These are phyloP conservation scores for Phenganax subtilis DNA, from an alignment of 92 coral and sea anemone genomes.

Conservation along the genomic window DNA sequence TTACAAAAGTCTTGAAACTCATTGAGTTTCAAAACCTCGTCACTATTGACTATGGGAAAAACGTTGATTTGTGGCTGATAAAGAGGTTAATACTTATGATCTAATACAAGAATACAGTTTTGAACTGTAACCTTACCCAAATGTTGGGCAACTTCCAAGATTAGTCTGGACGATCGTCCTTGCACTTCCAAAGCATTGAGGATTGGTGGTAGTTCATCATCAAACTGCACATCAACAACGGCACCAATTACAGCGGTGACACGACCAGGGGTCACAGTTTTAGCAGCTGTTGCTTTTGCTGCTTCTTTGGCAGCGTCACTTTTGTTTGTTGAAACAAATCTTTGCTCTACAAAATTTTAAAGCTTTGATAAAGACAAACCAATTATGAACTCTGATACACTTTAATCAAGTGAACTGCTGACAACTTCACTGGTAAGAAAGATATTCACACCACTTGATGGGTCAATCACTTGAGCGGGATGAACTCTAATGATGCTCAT, in stretches of 20 bases:
- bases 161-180: conserved; percentile 79
- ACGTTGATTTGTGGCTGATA: too few relatives aligned
- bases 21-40: too few relatives aligned
- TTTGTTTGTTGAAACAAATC: conserved; percentile 90
- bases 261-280: conserved; percentile 76
- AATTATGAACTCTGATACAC: too few relatives aligned
- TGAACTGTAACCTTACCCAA: conserved; percentile 56
- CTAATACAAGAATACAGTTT: not conserved
- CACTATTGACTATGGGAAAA: too few relatives aligned
- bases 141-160: conserved; percentile 97
- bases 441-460: too few relatives aligned
- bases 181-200: conserved; percentile 90
- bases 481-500: too few relatives aligned
- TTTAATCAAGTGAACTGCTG: too few relatives aligned
- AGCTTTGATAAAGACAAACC: not conserved
- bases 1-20: too few relatives aligned
- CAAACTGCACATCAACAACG: conserved; percentile 97
- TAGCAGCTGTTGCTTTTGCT: conserved; percentile 55
- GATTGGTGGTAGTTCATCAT: conserved; percentile 92
- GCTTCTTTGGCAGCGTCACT: conserved; percentile 75
- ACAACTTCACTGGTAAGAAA: too few relatives aligned
- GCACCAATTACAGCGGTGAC: conserved; percentile 97
- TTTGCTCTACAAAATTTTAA: conserved; percentile 54
- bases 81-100: too few relatives aligned
- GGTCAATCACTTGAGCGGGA: too few relatives aligned